Conservation (phyloP, 2,113 vertebrate genomes). For the Condylura cristata region DNA sequence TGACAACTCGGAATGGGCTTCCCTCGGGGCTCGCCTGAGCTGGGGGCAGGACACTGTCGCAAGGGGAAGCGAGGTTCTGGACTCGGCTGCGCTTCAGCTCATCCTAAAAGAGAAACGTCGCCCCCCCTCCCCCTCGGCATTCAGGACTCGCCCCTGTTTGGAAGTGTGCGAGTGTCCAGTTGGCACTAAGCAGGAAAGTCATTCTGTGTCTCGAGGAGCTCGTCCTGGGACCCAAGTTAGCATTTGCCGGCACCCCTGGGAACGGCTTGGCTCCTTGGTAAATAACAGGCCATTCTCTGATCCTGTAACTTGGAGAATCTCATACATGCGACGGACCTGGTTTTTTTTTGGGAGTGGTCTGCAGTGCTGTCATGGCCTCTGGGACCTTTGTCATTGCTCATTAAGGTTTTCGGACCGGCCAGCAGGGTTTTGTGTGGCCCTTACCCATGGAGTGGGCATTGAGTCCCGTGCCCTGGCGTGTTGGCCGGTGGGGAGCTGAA, state of each 20-base stretch:
- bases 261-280: slow-evolving; percentile 3
- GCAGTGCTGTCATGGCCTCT: not conserved
- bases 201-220: slow-evolving; percentile 5
- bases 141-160: slow-evolving; percentile 50
- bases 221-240: slow-evolving; percentile 22
- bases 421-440: not conserved
- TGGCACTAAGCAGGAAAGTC: slow-evolving; percentile 51
- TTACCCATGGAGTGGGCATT: not conserved
- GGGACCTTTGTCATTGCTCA: slow-evolving; percentile 41
- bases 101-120: not conserved
- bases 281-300: not conserved
- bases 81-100: not conserved
- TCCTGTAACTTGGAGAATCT: not conserved
- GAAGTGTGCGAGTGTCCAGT: slow-evolving; percentile 57
- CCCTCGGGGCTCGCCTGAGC: slow-evolving; percentile 26
- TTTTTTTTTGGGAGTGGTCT: not conserved
- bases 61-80: slow-evolving; percentile 44
- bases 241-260: slow-evolving; percentile 41
- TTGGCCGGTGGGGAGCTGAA: not conserved
- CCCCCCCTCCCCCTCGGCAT: not conserved
- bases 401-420: not conserved
- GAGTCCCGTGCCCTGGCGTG: not conserved
- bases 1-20: slow-evolving; percentile 35
- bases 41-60: slow-evolving; percentile 63
- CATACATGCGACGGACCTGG: not conserved